Evolutionary conservation across 2,797 vertebrate species (phyloP).

Genomic region (Scolopax bukidnonensis): DNA sequence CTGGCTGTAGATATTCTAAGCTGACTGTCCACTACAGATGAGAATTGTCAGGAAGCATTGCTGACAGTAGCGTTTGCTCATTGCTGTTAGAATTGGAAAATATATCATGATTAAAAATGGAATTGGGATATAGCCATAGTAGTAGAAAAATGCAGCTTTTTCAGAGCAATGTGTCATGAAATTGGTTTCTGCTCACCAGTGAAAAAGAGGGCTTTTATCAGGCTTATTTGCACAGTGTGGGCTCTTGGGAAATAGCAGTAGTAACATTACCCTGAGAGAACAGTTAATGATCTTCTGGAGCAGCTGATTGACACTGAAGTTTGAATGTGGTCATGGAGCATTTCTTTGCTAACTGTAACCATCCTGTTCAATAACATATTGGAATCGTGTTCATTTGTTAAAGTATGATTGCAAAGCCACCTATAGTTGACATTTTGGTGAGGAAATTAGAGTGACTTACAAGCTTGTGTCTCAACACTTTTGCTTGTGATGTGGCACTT

Average conservation of each 20-base stretch:
- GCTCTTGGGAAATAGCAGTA: neutral
- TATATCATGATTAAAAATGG: neutral
- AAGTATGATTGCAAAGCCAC: neutral
- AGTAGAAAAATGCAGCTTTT: neutral
- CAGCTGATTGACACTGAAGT: neutral
- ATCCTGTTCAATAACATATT: neutral
- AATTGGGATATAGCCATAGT: neutral
- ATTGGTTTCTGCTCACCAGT: too few species aligned
- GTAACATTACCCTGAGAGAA: neutral
- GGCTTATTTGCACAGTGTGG: neutral
- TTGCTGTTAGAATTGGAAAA: neutral
- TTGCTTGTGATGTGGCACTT: neutral
- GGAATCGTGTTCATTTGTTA: accelerated
- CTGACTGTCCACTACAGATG: neutral
- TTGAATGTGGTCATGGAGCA: neutral
- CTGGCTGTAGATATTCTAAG: neutral
- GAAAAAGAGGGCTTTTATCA: neutral
- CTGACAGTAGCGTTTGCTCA: neutral
- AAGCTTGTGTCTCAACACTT: neutral
- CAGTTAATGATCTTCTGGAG: neutral
- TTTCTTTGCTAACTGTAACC: neutral
- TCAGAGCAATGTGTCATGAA: accelerated
- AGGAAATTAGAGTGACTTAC: neutral
- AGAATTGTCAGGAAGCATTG: neutral
- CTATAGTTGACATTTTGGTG: neutral